Evolutionary conservation across 37 sponge, comb jelly and placozoan genomes (phyloP), one percentile per base, ranked within the genome.

Genomic region (Oscarella lobularis): DNA sequence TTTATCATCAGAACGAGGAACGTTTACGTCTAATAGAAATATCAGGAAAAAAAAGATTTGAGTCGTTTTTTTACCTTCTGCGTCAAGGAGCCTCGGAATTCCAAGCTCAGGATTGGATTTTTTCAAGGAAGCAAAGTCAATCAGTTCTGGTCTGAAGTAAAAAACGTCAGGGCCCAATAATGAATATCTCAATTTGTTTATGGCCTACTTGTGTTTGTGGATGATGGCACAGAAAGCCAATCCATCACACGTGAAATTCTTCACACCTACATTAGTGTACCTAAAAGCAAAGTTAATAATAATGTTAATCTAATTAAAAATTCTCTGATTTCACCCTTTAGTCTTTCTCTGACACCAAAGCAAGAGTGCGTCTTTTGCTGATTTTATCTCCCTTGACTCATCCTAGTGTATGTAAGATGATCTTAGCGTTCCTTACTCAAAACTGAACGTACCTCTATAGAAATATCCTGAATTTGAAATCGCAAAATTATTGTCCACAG

Each of bases 261-360:
- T 35, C 69, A 67, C 69, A 3, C 35, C 35, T 34, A 67, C 69
- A 3, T 67, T 67, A 67, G n/a, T n/a, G n/a, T n/a, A n/a, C n/a
- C n/a, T n/a, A n/a, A n/a, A n/a, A n/a, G n/a, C n/a, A n/a, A n/a
- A n/a, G n/a, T n/a, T n/a, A n/a, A n/a, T n/a, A n/a, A n/a, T n/a
- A n/a, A n/a, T n/a, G n/a, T n/a, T n/a, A n/a, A n/a, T n/a, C n/a
- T n/a, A n/a, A n/a, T n/a, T n/a, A n/a, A n/a, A n/a, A n/a, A n/a
- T n/a, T n/a, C n/a, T n/a, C n/a, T n/a, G n/a, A n/a, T n/a, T n/a
- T n/a, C n/a, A 89, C 76, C 92, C 94, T 40, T 81, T 85, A 32
- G 97, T 96, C 78, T 88, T 92, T 38, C 90, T 81, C 81, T 96
- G 93, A 70, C 89, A 89, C 97, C 97, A 96, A 9, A 96, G 78